Conservation (phyloP, 2,888 invertebrate genomes). For the Panzeria rudis region DNA sequence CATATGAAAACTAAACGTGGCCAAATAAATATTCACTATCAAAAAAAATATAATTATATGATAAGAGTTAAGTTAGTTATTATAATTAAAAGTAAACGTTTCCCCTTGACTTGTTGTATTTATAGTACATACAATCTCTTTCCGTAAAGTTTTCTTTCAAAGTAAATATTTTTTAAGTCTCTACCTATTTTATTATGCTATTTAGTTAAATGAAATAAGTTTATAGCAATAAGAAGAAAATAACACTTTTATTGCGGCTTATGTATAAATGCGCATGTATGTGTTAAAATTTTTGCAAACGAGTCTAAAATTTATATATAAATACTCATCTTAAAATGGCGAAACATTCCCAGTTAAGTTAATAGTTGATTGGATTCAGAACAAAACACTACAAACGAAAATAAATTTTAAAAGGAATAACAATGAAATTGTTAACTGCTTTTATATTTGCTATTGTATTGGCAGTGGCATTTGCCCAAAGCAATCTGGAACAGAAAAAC, state of each 20-base stretch:
- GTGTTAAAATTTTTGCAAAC: background rate
- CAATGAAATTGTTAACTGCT: background rate
- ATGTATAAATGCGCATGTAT: background rate
- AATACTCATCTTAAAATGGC: background rate
- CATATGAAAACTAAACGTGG: no score
- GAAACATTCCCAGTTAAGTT: background rate
- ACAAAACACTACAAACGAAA: background rate
- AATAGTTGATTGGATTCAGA: background rate
- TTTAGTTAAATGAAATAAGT: background rate
- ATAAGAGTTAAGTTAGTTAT: no score
- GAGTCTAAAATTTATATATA: background rate
- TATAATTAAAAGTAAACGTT: no score
- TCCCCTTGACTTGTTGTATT: no score
- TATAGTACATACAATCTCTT: no score
- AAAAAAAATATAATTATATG: no score
- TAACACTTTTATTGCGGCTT: background rate
- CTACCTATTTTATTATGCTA: no score
- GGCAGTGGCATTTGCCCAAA: background rate
- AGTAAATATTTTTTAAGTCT: no score
- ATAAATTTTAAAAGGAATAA: background rate
- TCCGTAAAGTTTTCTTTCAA: no score
- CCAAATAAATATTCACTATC: no score
- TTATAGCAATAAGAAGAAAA: background rate
- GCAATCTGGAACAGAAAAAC: background rate
- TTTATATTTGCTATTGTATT: background rate